phyloP scores from a whole-genome alignment of 2,113 vertebrate species.

The Eurystomus gularis region DNA sequence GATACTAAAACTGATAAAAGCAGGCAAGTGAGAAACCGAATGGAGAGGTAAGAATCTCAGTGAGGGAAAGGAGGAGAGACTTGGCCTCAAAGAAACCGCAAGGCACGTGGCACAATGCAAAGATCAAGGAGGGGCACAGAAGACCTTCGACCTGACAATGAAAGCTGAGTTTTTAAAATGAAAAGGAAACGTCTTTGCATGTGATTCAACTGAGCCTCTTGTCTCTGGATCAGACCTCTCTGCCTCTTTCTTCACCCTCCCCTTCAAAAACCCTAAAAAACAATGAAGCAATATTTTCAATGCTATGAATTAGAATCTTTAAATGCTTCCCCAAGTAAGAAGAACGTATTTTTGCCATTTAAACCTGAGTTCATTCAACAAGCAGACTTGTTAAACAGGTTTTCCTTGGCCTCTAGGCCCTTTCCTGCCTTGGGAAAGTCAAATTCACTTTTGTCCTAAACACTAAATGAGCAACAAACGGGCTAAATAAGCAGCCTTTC shows the following conservation, averaged over 20 bases:
- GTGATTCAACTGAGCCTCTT: not conserved
- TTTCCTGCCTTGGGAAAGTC: not conserved
- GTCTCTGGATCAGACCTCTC: not conserved
- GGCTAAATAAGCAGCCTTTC: not conserved
- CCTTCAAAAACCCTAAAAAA: not conserved
- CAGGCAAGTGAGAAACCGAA: not conserved
- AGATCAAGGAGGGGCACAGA: not conserved
- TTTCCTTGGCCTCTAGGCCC: not conserved
- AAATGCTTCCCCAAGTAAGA: not conserved
- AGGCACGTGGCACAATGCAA: not conserved
- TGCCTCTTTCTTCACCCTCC: not conserved
- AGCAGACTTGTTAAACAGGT: not conserved
- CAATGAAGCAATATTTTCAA: not conserved
- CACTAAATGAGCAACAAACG: not conserved
- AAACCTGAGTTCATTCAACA: not conserved
- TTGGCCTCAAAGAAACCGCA: not conserved
- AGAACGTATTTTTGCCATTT: not conserved
- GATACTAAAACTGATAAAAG: not conserved
- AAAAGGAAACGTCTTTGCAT: not conserved
- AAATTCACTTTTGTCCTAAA: not conserved
- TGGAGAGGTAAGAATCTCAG: not conserved
- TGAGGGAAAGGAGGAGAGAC: not conserved
- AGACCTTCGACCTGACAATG: not conserved
- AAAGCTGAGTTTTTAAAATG: not conserved
- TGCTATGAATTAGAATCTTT: not conserved